Conservation (phyloP, 2,888 invertebrate genomes). For the Diplolepis rosae region DNA sequence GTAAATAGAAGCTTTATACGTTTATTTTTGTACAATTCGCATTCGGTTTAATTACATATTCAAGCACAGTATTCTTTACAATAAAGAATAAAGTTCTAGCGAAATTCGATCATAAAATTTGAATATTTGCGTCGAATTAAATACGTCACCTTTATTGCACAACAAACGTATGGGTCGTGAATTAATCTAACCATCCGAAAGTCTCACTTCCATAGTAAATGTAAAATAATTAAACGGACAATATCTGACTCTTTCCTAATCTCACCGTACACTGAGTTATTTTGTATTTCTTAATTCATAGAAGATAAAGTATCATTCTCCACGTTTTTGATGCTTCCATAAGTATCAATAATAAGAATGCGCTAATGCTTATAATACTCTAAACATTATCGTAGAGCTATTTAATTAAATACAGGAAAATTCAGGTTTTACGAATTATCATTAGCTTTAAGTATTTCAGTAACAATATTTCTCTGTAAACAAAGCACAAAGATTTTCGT, state of each 20-base stretch:
- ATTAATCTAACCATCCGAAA: not conserved
- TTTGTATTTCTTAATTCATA: slow-evolving; percentile 2
- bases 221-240: slow-evolving; percentile 7
- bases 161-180: slow-evolving; percentile 3
- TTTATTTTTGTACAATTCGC: slow-evolving; percentile 25
- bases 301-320: not conserved
- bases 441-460: not conserved
- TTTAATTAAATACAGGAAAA: not conserved
- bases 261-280: slow-evolving; percentile 10
- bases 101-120: not conserved
- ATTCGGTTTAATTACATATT: slow-evolving; percentile 2
- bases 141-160: not conserved
- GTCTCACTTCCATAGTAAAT: not conserved
- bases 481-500: not conserved
- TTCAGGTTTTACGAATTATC: not conserved
- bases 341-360: not conserved
- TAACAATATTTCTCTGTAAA: slow-evolving; percentile 24
- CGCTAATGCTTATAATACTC: not conserved
- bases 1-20: slow-evolving; percentile 22
- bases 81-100: not conserved
- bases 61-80: not conserved
- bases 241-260: not conserved
- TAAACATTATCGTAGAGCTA: not conserved
- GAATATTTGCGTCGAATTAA: not conserved
- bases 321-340: not conserved